Conservation (phyloP, 2,888 invertebrate species). For the Hesperia comma region DNA sequence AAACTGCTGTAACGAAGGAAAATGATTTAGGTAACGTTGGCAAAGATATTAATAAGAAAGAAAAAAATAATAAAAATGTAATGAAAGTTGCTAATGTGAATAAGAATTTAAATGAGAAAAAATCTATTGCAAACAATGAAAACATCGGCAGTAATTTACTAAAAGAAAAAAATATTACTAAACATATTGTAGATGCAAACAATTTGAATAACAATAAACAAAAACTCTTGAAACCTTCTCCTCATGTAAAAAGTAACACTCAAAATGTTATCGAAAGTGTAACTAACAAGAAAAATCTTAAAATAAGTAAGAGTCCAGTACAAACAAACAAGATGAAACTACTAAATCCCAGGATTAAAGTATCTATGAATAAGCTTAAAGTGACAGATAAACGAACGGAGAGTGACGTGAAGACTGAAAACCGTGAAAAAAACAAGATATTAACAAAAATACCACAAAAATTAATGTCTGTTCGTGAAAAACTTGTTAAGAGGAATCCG, state of each 20-base stretch:
- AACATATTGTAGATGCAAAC: too few species aligned
- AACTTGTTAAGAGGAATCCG: constrained; percentile 45
- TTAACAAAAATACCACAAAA: constrained; percentile 59
- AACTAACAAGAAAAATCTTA: background rate
- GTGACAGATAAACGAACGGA: background rate
- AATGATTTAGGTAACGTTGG: background rate
- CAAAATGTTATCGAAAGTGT: background rate
- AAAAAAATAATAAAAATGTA: background rate
- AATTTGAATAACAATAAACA: background rate
- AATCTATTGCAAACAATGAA: background rate
- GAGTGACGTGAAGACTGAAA: background rate
- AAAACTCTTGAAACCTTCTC: background rate
- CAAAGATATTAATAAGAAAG: background rate
- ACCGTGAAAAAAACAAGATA: background rate
- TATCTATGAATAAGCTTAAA: constrained; percentile 1
- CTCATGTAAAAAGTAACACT: background rate
- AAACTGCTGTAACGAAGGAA: background rate
- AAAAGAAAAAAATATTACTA: background rate
- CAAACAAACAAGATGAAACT: constrained; percentile 1
- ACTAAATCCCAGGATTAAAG: constrained; percentile 14
- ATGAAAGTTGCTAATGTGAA: background rate
- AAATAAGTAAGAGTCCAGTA: constrained; percentile 7
- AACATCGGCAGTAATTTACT: background rate
- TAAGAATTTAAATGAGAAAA: constrained; percentile 2
- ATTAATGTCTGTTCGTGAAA: constrained; percentile 41